phyloP scores from a whole-genome alignment of 2,888 invertebrate genomes.

The Clusia tigrina region DNA sequence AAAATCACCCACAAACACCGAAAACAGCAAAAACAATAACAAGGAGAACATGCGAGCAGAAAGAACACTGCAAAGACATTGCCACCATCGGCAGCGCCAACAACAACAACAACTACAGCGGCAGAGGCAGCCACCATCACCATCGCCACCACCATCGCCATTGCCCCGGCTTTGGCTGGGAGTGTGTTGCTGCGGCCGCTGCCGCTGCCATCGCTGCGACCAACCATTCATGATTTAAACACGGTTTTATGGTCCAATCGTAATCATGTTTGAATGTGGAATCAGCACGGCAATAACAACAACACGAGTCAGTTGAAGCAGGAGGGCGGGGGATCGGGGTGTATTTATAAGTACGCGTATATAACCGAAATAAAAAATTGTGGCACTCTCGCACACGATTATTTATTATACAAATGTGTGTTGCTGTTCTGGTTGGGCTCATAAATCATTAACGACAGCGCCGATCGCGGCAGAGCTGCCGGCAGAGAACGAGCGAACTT shows the following conservation, averaged over 20 bases:
- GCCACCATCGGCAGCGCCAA: not conserved
- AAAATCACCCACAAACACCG: not conserved
- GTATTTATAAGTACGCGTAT: no score
- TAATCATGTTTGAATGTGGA: slow-evolving; percentile 10
- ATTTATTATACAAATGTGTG: slow-evolving; percentile 21
- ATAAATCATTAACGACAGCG: slow-evolving; percentile 33
- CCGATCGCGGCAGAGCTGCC: not conserved
- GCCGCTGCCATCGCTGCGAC: not conserved
- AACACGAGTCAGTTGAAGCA: no score
- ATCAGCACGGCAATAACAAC: slow-evolving; percentile 9
- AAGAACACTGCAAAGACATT: slow-evolving; percentile 4
- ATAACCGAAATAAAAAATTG: slow-evolving; percentile 10
- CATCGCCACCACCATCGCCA: not conserved
- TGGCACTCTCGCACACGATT: slow-evolving; percentile 18
- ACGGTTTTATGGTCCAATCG: slow-evolving; percentile 9
- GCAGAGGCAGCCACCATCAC: no score
- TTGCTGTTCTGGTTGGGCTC: not conserved
- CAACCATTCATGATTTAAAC: slow-evolving; percentile 2
- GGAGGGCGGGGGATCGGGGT: no score
- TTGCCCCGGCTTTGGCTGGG: no score
- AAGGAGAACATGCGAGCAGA: not conserved
- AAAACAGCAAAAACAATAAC: slow-evolving; percentile 1
- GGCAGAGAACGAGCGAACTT: no score
- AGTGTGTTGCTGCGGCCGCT: no score
- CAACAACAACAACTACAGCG: not conserved